Conservation (phyloP, 2,888 invertebrate species). For the Athetis lepigone region DNA sequence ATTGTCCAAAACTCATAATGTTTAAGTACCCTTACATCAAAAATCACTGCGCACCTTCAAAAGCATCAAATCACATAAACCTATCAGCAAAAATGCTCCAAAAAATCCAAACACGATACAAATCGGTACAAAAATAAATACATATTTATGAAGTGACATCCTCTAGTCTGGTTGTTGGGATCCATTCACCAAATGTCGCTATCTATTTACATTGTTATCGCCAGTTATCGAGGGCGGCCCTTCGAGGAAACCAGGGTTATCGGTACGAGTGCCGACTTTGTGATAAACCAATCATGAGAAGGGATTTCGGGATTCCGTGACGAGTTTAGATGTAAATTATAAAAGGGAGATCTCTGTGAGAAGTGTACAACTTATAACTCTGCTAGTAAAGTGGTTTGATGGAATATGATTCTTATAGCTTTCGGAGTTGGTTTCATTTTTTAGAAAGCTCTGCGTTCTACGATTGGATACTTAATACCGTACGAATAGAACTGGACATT, state of each 20-base stretch:
- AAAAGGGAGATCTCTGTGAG: conserved; percentile 18
- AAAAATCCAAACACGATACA: conserved; percentile 36
- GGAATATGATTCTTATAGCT: background rate
- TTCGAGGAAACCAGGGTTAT: conserved; percentile 78
- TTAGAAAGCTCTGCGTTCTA: background rate
- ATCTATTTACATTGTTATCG: conserved; percentile 72
- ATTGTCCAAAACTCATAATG: background rate
- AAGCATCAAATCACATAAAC: conserved; percentile 21
- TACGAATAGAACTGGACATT: background rate
- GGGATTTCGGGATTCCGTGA: conserved; percentile 60
- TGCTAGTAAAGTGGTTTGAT: background rate
- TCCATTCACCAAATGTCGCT: conserved; percentile 70
- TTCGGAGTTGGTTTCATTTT: background rate
- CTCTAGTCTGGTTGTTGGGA: conserved; percentile 42
- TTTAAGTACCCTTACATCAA: background rate
- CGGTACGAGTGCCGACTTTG: conserved; percentile 61
- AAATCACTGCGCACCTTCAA: background rate
- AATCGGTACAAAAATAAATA: conserved; percentile 58
- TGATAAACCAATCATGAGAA: conserved; percentile 63
- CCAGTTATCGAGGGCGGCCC: conserved; percentile 73
- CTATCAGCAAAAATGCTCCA: conserved; percentile 41
- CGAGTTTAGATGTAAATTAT: conserved; percentile 51
- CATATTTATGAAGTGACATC: conserved; percentile 66
- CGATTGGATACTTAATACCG: background rate
- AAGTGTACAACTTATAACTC: conserved; percentile 16